phyloP scores from a whole-genome alignment of 2,888 invertebrate genomes.

The Desoria tigrina region DNA sequence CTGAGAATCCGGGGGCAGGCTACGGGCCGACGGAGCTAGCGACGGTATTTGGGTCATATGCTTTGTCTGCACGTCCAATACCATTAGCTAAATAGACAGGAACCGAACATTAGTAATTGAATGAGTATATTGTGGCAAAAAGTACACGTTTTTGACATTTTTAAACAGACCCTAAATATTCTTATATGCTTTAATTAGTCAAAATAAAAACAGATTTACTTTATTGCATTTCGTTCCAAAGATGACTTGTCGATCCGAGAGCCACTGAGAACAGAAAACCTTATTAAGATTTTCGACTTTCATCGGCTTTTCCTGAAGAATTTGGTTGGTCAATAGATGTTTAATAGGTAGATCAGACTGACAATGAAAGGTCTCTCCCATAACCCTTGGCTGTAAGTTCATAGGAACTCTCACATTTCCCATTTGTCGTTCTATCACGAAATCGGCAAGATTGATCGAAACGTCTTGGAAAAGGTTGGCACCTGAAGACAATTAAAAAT shows the following conservation, averaged over 20 bases:
- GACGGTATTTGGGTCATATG: conserved; percentile 87
- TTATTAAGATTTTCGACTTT: conserved; percentile 84
- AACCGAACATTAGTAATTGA: conserved; percentile 1
- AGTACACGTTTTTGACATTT: no score
- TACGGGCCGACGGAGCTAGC: conserved; percentile 57
- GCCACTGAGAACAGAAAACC: conserved; percentile 94
- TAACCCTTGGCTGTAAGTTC: conserved; percentile 46
- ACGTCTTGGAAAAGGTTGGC: conserved; percentile 45
- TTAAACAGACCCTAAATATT: no score
- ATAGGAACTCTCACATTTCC: conserved; percentile 60
- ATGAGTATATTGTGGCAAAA: neutral
- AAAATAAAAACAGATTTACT: conserved; percentile 65
- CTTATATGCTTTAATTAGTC: no score
- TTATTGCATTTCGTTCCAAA: conserved; percentile 98
- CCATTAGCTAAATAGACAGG: conserved; percentile 69
- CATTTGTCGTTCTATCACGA: conserved; percentile 75
- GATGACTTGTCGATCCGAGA: conserved; percentile 90
- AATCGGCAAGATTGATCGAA: conserved; percentile 78
- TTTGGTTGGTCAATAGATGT: conserved; percentile 85
- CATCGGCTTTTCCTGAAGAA: conserved; percentile 81
- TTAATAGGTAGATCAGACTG: conserved; percentile 73
- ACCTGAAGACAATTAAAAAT: conserved; percentile 11
- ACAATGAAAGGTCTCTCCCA: conserved; percentile 45
- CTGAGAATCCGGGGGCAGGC: conserved; percentile 61
- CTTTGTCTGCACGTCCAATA: conserved; percentile 84